phyloP scores from a whole-genome alignment of 1,140 invertebrate genomes.

The Ceratina australensis region DNA sequence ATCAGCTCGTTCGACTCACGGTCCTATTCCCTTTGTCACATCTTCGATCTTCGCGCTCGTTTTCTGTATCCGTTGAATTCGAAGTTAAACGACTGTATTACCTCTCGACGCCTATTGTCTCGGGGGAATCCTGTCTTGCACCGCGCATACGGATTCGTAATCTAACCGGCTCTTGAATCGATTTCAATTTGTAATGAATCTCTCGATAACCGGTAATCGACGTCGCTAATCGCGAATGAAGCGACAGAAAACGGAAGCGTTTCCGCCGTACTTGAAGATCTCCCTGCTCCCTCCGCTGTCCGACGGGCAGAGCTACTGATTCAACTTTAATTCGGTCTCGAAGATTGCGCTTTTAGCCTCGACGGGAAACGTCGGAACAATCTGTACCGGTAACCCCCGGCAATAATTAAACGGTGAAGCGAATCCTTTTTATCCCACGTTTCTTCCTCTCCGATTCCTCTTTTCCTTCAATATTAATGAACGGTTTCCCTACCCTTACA shows the following conservation, averaged over 20 bases:
- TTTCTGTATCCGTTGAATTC: too few species aligned
- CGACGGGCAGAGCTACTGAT: constrained; percentile 8
- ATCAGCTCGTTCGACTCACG: too few species aligned
- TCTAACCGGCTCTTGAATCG: constrained; percentile 3
- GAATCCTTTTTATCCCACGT: not conserved
- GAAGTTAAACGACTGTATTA: too few species aligned
- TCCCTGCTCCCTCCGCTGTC: not conserved
- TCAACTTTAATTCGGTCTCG: constrained; percentile 36
- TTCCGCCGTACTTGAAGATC: not conserved
- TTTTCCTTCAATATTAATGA: constrained; percentile 25
- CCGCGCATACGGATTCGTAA: not conserved
- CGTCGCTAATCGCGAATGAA: constrained; percentile 34
- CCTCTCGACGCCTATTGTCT: too few species aligned
- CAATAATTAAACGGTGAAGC: constrained; percentile 22
- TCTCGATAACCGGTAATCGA: constrained; percentile 17
- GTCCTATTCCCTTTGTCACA: too few species aligned
- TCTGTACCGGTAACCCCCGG: not conserved
- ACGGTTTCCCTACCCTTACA: not conserved
- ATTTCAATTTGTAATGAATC: constrained; percentile 39
- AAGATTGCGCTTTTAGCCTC: constrained; percentile 21
- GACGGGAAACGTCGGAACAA: not conserved
- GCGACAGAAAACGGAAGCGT: not conserved
- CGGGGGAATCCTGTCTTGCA: not conserved
- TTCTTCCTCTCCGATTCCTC: not conserved
- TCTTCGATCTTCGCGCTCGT: too few species aligned